Percentiles rank a stretch among this genome's conserved stretches.
Evolutionary conservation across 2,888 invertebrate species (phyloP).

Genomic region (Meiosimyza decipiens): DNA sequence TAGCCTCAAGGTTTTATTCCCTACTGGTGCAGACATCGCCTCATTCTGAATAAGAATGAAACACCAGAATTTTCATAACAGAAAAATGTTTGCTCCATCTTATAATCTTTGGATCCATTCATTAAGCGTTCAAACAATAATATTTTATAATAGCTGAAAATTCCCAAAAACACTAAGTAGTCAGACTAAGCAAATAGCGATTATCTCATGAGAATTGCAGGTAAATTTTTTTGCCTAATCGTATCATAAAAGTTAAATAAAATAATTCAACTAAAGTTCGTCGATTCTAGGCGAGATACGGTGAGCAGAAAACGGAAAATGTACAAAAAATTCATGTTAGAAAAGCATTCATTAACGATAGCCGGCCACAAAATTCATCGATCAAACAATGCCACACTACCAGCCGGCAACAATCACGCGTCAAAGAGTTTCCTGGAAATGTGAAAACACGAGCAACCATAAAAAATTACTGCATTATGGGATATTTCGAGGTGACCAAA

Average conservation of each 20-base stretch:
- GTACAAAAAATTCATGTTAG: slow-evolving; percentile 13
- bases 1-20: no score
- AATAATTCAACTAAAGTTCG: background rate
- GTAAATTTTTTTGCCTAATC: slow-evolving; percentile 14
- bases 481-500: slow-evolving; percentile 2
- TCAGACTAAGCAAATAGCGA: slow-evolving; percentile 30
- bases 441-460: background rate
- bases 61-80: no score
- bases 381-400: slow-evolving; percentile 36
- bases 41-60: no score
- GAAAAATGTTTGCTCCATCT: no score
- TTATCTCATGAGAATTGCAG: slow-evolving; percentile 31
- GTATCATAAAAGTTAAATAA: background rate
- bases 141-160: background rate
- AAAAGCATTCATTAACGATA: slow-evolving; percentile 30
- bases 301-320: background rate
- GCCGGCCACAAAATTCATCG: slow-evolving; percentile 35
- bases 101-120: background rate
- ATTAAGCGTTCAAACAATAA: background rate
- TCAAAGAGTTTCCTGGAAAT: slow-evolving; percentile 33
- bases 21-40: no score
- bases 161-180: background rate
- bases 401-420: slow-evolving; percentile 23
- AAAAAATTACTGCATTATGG: background rate
- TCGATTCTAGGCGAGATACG: background rate